phyloP scores from a whole-genome alignment of 2,888 invertebrate species.

The Sarcophaga caerulescens region DNA sequence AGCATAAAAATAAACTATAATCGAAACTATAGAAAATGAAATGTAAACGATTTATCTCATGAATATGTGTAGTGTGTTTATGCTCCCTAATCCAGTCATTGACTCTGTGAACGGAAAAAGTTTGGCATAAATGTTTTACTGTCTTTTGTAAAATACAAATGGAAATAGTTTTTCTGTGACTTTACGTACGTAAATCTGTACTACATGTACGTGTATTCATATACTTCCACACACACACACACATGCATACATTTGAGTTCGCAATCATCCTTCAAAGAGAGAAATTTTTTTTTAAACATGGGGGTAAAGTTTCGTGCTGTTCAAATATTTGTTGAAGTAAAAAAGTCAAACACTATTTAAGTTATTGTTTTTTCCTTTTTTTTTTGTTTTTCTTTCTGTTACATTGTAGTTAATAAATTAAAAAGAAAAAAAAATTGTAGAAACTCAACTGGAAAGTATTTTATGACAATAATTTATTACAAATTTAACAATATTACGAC shows the following conservation, averaged over 20 bases:
- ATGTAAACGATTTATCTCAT: too few species aligned
- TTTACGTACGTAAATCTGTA: too few species aligned
- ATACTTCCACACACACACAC: neutral
- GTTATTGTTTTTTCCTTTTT: neutral
- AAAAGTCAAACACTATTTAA: slow-evolving; percentile 8
- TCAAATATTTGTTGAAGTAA: slow-evolving; percentile 30
- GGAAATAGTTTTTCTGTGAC: too few species aligned
- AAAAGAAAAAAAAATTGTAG: slow-evolving; percentile 1
- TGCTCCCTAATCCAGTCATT: too few species aligned
- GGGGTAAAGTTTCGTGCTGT: slow-evolving; percentile 4
- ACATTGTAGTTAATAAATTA: neutral
- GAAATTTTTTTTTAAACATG: too few species aligned
- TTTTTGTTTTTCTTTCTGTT: neutral
- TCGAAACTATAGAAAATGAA: too few species aligned
- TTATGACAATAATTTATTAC: slow-evolving; percentile 32
- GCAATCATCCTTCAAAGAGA: neutral
- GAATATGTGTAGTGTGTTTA: too few species aligned
- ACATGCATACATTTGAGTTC: slow-evolving; percentile 4
- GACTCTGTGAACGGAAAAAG: too few species aligned
- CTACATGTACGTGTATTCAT: neutral
- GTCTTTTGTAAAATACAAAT: too few species aligned
- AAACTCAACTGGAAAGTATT: slow-evolving; percentile 30
- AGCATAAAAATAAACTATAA: too few species aligned
- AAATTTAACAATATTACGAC: neutral
- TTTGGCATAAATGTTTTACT: too few species aligned